Conservation (phyloP, 2,888 invertebrate genomes). For the Meiosimyza decipiens region DNA sequence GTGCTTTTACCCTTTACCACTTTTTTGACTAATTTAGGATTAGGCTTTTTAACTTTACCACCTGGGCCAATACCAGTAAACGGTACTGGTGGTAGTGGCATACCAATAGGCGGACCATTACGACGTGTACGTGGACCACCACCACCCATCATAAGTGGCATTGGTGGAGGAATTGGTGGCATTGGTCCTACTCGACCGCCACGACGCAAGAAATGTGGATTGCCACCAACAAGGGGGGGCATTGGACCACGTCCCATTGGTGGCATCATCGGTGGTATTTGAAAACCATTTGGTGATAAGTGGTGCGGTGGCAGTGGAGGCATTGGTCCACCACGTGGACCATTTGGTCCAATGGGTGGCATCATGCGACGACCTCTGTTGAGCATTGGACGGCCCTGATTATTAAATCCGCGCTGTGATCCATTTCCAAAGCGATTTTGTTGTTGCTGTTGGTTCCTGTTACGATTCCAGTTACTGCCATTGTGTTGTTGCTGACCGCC, state of each 20-base stretch:
- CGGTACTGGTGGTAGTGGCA: conserved; percentile 51
- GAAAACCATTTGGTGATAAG: conserved; percentile 30
- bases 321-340: conserved; percentile 41
- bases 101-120: conserved; percentile 48
- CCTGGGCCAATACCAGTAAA: conserved; percentile 43
- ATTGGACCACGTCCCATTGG: conserved; percentile 48
- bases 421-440: conserved; percentile 30
- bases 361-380: conserved; percentile 54
- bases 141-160: conserved; percentile 52
- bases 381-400: conserved; percentile 49
- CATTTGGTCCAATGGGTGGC: conserved; percentile 48
- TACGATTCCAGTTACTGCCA: conserved; percentile 43
- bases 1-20: conserved; percentile 57
- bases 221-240: conserved; percentile 49
- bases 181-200: conserved; percentile 53
- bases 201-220: conserved; percentile 55
- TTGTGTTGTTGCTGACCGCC: conserved; percentile 35
- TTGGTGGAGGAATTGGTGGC: conserved; percentile 48
- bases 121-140: conserved; percentile 47
- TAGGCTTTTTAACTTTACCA: conserved; percentile 59
- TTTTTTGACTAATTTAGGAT: conserved; percentile 55
- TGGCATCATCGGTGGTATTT: conserved; percentile 40
- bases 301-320: conserved; percentile 49
- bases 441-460: conserved; percentile 38
- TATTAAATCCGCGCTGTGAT: conserved; percentile 21